Base-by-base conservation (phyloP, 1,140 invertebrate genomes). In the Drosophila pseudoobscura region DNA sequence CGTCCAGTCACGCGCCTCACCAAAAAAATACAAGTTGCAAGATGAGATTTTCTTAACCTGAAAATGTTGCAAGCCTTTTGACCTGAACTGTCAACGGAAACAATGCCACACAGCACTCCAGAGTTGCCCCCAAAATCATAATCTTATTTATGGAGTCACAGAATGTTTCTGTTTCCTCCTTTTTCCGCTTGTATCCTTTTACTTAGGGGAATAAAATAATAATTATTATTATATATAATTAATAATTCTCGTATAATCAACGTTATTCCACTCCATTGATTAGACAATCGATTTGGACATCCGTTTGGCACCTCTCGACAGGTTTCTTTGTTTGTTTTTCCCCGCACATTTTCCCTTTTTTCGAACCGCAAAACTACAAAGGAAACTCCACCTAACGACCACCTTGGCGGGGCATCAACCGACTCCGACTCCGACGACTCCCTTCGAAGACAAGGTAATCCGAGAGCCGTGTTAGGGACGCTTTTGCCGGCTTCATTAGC, bases 401-500 rank as follows among this genome's bases (percentile, higher is more conserved):
- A 39, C 35, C 35, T 68, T 56, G 65, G 65, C 55, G 65, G 65
- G 11, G 35, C 35, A 39, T 39, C 35, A 39, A 39, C 11, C 8
- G 31, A 9, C 24, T 26, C 0, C 24, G 31, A 31, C 20, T 20
- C 20, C 24, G 35, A 39, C 3, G 35, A 39, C 11, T 13, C 4
- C 4, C 35, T 13, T 5, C 35, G 8, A 31, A 29, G 41, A 46
- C 31, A 17, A 51, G 51, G 71, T 75, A 75, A 75, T 65, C 70
- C 70, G 71, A 75, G 71, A 74, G 61, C 53, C 60, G 71, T 75
- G 71, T 74, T 75, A 73, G 71, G 71, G 71, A 62, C 59, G 58
- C 58, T 74, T 57, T 75, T 64, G 71, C 71, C 49, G 71, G 71
- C 71, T 75, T 75, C 71, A 75, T 75, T 75, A 75, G 71, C 71